Percentiles rank a stretch among this genome's conserved stretches.
These are phyloP conservation scores for Pecten maximus DNA, from an alignment of 2,888 invertebrate genomes.

Conservation along the genomic window DNA sequence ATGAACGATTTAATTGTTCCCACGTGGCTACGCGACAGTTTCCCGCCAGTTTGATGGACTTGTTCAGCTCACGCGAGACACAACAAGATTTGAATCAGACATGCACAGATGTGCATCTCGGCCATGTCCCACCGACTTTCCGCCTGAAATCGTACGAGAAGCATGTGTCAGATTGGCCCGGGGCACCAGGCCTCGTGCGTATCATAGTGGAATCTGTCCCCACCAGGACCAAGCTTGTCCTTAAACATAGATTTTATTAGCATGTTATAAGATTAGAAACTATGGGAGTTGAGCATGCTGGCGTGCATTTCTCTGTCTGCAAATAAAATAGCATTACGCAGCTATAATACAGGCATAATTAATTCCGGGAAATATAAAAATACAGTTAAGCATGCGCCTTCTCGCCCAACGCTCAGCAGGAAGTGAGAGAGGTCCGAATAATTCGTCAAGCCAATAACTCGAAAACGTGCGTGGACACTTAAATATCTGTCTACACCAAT, in stretches of 20 bases:
- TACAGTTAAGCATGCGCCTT: not conserved
- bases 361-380: not conserved
- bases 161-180: not conserved
- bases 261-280: slow-evolving; percentile 15
- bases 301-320: not conserved
- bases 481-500: not conserved
- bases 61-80: not conserved
- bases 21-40: not conserved
- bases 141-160: not conserved
- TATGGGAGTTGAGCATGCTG: not conserved
- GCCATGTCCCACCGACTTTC: not conserved
- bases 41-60: slow-evolving; percentile 26
- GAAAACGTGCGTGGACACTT: not conserved
- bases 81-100: slow-evolving; percentile 4
- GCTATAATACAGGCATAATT: not conserved
- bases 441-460: not conserved
- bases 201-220: slow-evolving; percentile 20
- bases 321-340: not conserved
- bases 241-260: slow-evolving; percentile 8
- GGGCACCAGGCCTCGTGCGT: slow-evolving; percentile 2
- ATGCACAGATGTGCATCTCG: slow-evolving; percentile 23
- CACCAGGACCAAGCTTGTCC: not conserved
- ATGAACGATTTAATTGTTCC: not conserved
- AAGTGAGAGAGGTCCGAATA: not conserved
- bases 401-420: not conserved